Evolutionary conservation across 1,140 invertebrate species (phyloP), one percentile per base, ranked within the genome.

Genomic region (Eciton burchellii): DNA sequence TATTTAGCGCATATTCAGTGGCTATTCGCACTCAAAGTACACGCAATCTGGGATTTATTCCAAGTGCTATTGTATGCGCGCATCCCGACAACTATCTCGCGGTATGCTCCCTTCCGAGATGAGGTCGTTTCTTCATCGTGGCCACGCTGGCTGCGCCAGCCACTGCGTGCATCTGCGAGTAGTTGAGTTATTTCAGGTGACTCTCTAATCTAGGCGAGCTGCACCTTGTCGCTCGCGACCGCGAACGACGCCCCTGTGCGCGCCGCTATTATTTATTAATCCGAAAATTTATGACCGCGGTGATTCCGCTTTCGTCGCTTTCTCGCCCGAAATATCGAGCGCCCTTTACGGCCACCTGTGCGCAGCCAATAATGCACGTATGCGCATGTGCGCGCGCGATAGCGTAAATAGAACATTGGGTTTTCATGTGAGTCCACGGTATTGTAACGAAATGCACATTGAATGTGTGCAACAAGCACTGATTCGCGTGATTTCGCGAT

Each of bases 361-460:
- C 14, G 35, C n/a, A 43, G 35, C 21, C 74, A 68, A 79, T 79
- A 68, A 79, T 21, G 62, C 73, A 62, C 47, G 24, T 56, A 68
- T 66, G 41, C 21, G 35, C n/a, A n/a, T 35, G 35, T 6, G 6
- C 35, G 35, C 35, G 63, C 62, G 49, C 11, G 21, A 79, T 35
- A 52, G 74, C 74, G 49, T 79, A 79, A 79, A 79, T 79, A 56
- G 56, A 79, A 68, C 68, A 79, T 79, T 3, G 29, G 29, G 66
- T 29, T 65, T 66, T 43, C 41, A 41, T 41, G 11, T 49, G 12
- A 79, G 54, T 56, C 43, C 16, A 11, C 41, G 21, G 12, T 19
- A 79, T 43, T 1, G 52, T 77, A 79, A 68, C 29, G 47, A 54
- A 43, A 54, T 14, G n/a, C n/a, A n/a, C n/a, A n/a, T n/a, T n/a